Evolutionary conservation across 2,797 vertebrate species (phyloP), one percentile per base, ranked within the genome.

Genomic region (Emys orbicularis): DNA sequence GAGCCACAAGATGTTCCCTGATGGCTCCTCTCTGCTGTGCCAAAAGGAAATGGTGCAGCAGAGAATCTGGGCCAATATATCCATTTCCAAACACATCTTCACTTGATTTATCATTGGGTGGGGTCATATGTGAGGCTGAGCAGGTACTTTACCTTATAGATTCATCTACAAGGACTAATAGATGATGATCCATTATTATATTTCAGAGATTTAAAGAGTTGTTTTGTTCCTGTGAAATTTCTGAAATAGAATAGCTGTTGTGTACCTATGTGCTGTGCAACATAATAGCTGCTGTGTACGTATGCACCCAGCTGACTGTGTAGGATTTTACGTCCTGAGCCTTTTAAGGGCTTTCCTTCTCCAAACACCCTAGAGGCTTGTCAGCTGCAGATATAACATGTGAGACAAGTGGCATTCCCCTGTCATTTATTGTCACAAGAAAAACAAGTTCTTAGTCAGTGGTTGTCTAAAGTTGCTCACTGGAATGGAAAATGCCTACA

Each of bases 201-300:
- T 68, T 95, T 90, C 56, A 37, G 41, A 41, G 57, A 86, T 29
- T 77, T 47, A 77, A 77, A 77, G 27, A 31, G 74, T 92, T 91
- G 65, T 87, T 84, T 92, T 90, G 23, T 65, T 91, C 79, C 56
- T 90, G 16, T 57, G 52, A 10, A 81, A 8, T 87, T 86, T 93
- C 86, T 44, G 79, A 91, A 89, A 44, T n/a, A 95, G 13, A 61
- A 61, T 61, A 34, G 31, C 31, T 34, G 59, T 61, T 34, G 59
- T 61, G 31, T 34, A n/a, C 13, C 31, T 61, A 61, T 34, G 31
- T 34, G 31, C 8, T 72, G 19, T 72, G n/a, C 8, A 72, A 41
- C 10, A 90, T 76, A 91, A 56, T 41, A 65, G 12, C 2, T 31
- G 41, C 29, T 0, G 0, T 74, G 23, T 82, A 77, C 31, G 34